Conservation (phyloP, 2,113 vertebrate genomes). For the Jacana jacana region DNA sequence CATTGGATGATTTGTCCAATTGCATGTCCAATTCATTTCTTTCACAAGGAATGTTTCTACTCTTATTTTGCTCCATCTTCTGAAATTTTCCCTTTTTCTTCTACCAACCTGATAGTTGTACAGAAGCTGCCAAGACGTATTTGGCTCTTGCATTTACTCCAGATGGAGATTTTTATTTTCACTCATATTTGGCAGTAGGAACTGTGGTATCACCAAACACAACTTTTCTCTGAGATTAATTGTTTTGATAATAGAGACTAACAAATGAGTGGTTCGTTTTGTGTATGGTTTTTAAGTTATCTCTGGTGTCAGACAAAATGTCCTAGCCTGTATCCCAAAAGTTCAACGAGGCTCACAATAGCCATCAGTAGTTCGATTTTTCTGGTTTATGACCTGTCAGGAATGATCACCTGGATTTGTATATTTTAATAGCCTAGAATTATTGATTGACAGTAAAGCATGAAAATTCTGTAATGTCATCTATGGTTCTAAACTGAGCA, state of each 20-base stretch:
- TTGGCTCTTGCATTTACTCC: conserved; percentile 31
- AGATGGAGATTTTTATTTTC: conserved; percentile 26
- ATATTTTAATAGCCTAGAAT: not conserved
- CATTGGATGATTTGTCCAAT: not conserved
- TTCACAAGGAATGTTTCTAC: not conserved
- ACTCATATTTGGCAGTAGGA: not conserved
- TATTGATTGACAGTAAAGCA: not conserved
- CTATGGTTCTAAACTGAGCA: not conserved
- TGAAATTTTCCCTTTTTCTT: not conserved
- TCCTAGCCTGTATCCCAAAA: not conserved
- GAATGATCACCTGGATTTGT: not conserved
- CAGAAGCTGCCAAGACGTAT: conserved; percentile 1
- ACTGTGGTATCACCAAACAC: not conserved
- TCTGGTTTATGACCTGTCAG: not conserved
- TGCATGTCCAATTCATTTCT: not conserved
- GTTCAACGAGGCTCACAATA: not conserved
- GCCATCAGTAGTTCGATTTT: not conserved
- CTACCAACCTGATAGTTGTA: not conserved
- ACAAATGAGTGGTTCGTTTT: not conserved
- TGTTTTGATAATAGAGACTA: not conserved
- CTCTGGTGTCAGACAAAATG: not conserved
- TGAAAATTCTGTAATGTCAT: not conserved
- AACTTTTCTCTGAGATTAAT: conserved; percentile 2
- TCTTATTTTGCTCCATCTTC: not conserved
- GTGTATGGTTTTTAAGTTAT: not conserved